A percentile compares a stretch with the other conserved stretches of the same genome.
Evolutionary conservation across 2,888 invertebrate genomes (phyloP).

Genomic region (Tetranychus piercei): DNA sequence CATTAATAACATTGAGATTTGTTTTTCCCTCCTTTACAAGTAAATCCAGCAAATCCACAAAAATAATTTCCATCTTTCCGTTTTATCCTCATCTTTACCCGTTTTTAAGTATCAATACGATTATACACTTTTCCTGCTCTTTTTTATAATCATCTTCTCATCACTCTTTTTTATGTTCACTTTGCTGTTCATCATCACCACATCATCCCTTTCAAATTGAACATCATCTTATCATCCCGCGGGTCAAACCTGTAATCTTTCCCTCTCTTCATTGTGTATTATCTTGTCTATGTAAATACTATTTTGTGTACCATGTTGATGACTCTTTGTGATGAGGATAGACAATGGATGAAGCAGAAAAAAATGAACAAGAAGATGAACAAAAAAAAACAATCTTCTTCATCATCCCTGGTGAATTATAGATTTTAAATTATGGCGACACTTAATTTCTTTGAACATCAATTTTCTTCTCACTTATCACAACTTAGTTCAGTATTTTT

Average conservation of each 20-base stretch:
- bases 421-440: neutral
- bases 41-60: neutral
- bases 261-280: neutral
- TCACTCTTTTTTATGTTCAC: constrained; percentile 5
- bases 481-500: neutral
- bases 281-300: neutral
- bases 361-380: neutral
- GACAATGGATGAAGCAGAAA: no score
- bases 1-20: no score
- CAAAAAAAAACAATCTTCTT: neutral
- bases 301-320: neutral
- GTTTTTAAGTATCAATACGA: neutral
- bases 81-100: neutral
- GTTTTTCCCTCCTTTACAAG: no score
- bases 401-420: neutral
- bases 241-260: neutral
- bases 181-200: neutral
- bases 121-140: neutral
- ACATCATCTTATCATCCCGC: neutral
- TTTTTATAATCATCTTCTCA: neutral
- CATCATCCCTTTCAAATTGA: no score
- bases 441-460: neutral
- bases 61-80: neutral
- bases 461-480: neutral
- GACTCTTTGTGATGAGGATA: neutral